A percentile compares a stretch with the other conserved stretches of the same genome.
Conservation (phyloP, 2,113 vertebrate species). For the Podocnemis expansa region DNA sequence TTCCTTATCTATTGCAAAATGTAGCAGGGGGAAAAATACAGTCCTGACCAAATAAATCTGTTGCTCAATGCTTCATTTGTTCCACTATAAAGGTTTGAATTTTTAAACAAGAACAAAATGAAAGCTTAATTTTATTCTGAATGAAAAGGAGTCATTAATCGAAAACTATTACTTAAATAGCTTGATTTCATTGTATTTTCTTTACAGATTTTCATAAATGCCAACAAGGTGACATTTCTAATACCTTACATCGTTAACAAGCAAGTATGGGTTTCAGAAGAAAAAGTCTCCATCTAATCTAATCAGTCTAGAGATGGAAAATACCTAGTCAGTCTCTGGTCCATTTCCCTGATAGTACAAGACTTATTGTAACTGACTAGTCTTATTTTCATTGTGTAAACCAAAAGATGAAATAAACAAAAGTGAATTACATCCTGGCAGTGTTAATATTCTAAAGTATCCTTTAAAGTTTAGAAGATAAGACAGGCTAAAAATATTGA, state of each 20-base stretch:
- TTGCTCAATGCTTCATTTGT: conserved; percentile 40
- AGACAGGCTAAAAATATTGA: not conserved
- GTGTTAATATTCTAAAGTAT: not conserved
- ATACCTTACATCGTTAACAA: not conserved
- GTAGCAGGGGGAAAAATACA: conserved; percentile 40
- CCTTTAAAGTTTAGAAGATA: not conserved
- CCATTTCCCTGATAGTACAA: not conserved
- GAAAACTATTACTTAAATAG: conserved; percentile 28
- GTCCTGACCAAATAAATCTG: not conserved
- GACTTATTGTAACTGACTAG: not conserved
- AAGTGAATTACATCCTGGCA: not conserved
- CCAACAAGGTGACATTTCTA: not conserved
- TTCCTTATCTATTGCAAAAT: conserved; percentile 26
- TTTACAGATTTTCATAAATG: conserved; percentile 8
- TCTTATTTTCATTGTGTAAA: not conserved
- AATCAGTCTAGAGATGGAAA: not conserved
- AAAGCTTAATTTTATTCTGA: not conserved
- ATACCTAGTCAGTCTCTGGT: not conserved
- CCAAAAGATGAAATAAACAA: conserved; percentile 2
- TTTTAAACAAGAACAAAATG: conserved; percentile 6
- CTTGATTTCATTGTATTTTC: conserved; percentile 7
- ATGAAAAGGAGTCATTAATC: conserved; percentile 2
- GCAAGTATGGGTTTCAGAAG: conserved; percentile 19
- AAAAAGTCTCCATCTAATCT: not conserved
- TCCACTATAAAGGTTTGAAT: conserved; percentile 28